Evolutionary conservation across 92 coral and sea anemone species (phyloP).

Genomic region (Ricordea florida): DNA sequence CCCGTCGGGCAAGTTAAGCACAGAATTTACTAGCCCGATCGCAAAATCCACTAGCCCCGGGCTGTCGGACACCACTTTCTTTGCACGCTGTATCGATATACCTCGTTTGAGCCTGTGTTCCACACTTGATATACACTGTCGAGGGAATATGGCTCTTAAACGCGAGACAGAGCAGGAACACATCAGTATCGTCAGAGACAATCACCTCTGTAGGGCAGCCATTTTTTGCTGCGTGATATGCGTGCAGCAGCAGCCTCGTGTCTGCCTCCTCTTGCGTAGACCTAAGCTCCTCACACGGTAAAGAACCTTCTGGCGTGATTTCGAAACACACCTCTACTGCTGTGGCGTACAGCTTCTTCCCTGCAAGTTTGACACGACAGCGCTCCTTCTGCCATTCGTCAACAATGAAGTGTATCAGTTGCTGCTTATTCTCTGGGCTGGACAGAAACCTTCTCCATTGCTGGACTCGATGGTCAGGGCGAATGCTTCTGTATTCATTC

Average conservation of each 20-base stretch:
- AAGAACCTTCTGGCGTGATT: neutral
- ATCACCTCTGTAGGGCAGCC: slow-evolving; percentile 39
- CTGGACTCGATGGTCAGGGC: slow-evolving; percentile 8
- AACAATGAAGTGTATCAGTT: neutral
- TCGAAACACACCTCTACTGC: slow-evolving; percentile 3
- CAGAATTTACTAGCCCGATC: too few species aligned
- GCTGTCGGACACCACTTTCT: too few species aligned
- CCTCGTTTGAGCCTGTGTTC: neutral
- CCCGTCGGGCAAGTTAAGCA: too few species aligned
- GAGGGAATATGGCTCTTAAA: neutral
- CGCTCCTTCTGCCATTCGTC: slow-evolving; percentile 18
- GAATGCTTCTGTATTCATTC: slow-evolving; percentile 23
- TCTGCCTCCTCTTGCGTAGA: slow-evolving; percentile 65
- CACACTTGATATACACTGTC: neutral
- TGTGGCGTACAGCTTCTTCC: slow-evolving; percentile 8
- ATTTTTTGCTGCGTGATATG: slow-evolving; percentile 33
- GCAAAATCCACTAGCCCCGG: too few species aligned
- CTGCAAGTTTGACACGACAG: neutral
- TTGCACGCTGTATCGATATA: too few species aligned
- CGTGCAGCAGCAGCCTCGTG: slow-evolving; percentile 45
- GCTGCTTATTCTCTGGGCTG: slow-evolving; percentile 27
- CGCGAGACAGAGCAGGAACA: slow-evolving; percentile 42
- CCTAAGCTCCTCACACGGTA: neutral
- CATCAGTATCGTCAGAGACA: slow-evolving; percentile 63
- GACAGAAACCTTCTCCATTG: slow-evolving; percentile 41